Base-by-base conservation (phyloP, 2,113 vertebrate species). In the Paedocypris sp. region DNA sequence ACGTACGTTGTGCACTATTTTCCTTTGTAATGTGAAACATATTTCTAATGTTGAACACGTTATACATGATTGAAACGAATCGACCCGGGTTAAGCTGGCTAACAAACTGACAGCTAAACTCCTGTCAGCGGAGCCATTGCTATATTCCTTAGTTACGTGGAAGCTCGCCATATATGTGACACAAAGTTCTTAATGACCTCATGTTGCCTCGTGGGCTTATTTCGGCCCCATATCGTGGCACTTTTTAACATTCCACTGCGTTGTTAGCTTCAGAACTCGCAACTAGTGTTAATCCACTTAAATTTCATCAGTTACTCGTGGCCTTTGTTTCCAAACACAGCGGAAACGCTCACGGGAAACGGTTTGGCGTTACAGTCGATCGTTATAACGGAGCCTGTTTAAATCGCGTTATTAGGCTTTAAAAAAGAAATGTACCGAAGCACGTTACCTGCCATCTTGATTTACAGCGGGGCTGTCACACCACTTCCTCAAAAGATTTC, bases 381-480 rank as follows among this genome's bases (percentile, higher is more conserved):
- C 11, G 12, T 3, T 2, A 52, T 33, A 62, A 20, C 8, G 6
- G 1, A 11, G 11, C 26, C 11, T 20, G 10, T 62, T 20, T 31
- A 62, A 54, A 38, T 13, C 23, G 52, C 39, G 15, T 18, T 15
- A 42, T 56, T 38, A 64, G 20, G 31, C 60, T 48, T 2, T 5
- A 3, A 56, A 70, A n/a, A n/a, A n/a, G 15, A 71, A 69, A 74
- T 36, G 28, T 2, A 58, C 28, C 71, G 68, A 73, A 76, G 75
- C 43, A 59, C 69, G 56, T 77, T 69, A 79, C 85, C 80, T 78
- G 85, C 88, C 89, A 90, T 91, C 83, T 90, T 89, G 84, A 78
- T 74, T 73, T 43, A 78, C 68, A 48, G 51, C 42, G 41, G 41
- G 77, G 75, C 81, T 85, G 81, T 83, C 80, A 83, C 73, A 83